Evolutionary conservation across 2,113 vertebrate genomes (phyloP), one percentile per base, ranked within the genome.

Genomic region (Coryphaenoides rupestris): DNA sequence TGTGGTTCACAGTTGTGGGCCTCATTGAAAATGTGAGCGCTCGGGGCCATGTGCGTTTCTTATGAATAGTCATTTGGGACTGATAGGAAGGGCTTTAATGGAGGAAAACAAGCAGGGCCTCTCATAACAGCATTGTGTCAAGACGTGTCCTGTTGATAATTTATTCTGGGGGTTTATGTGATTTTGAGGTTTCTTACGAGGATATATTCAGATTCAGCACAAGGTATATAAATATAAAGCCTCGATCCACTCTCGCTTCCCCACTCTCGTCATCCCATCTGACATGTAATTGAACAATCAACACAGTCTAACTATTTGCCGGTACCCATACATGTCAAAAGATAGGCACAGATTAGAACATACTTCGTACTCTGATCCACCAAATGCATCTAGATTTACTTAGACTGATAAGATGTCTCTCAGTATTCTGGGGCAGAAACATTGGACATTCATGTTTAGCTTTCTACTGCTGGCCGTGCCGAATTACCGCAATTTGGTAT

Each of bases 401-500:
- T 49, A 59, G 72, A 78, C 77, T 84, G 75, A 78, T 76, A 86
- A n/a, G 86, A 87, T 87, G 81, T 78, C 82, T 40, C 74, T 70
- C 79, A 83, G 73, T 62, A 78, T 84, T 76, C 75, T n/a, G 55
- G 71, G 60, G 66, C 7, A 26, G 70, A 81, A 86, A 86, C 83
- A 85, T 49, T 66, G 61, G 61, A 81, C 78, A 87, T 88, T 88
- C 82, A 82, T 83, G 78, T 83, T 81, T 60, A 40, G 28, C 63
- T 83, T 84, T 83, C 64, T 68, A 70, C 56, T 63, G 62, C 76
- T 70, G 73, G n/a, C 64, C 70, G 77, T 72, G 75, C 77, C 65
- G 61, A 79, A 88, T 86, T 77, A 83, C 77, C 68, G 78, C 77
- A 82, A 82, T 84, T 84, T 84, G 78, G 85, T 84, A 82, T 86